Evolutionary conservation across 2,797 vertebrate species (phyloP).

Genomic region (Melanotaenia maccullochi): DNA sequence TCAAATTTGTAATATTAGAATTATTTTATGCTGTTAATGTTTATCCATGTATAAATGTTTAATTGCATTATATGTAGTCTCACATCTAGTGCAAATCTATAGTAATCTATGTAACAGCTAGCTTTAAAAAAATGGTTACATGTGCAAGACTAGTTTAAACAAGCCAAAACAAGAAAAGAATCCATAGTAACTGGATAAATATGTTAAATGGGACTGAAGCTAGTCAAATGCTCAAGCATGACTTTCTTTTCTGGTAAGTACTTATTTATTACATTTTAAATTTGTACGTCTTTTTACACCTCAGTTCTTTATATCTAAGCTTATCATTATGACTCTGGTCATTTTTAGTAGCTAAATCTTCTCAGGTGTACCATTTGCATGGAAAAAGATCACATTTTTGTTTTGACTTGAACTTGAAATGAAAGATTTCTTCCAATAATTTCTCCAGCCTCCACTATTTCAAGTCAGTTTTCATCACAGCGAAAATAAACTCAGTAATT

Average conservation of each 20-base stretch:
- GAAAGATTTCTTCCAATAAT: slow-evolving; percentile 9
- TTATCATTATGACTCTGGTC: background rate
- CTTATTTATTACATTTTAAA: slow-evolving; percentile 39
- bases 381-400: background rate
- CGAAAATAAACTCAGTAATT: slow-evolving; percentile 14
- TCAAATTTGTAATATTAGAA: background rate
- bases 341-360: background rate
- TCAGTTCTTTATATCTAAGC: background rate
- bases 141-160: background rate
- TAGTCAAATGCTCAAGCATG: slow-evolving; percentile 26
- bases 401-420: background rate
- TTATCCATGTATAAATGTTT: background rate
- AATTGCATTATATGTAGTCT: background rate
- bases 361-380: slow-evolving; percentile 12
- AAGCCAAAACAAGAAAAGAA: slow-evolving; percentile 1
- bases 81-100: background rate
- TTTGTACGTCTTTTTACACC: background rate
- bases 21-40: background rate
- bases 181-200: background rate
- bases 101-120: background rate
- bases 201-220: slow-evolving; percentile 28
- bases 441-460: background rate
- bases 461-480: background rate
- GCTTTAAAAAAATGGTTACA: background rate
- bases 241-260: slow-evolving; percentile 67